Percentiles rank a stretch among this genome's conserved stretches.
These are phyloP conservation scores for Odontesthes bonariensis DNA, from an alignment of 2,113 vertebrate species.

Conservation along the genomic window DNA sequence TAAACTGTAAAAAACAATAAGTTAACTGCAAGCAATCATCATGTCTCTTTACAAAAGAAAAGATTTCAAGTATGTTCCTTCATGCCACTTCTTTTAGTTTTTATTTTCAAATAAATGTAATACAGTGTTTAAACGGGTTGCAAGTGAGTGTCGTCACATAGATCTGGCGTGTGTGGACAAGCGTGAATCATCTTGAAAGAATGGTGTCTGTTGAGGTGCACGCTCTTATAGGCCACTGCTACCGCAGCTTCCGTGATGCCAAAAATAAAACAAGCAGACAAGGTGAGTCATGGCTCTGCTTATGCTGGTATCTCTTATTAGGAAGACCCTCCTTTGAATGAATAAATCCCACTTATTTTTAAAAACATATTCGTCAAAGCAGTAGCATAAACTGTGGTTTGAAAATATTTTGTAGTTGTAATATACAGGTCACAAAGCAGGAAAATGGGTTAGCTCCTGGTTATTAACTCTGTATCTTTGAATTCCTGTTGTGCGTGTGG, in stretches of 20 bases:
- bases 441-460: not conserved
- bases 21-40: too few species aligned
- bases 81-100: not conserved
- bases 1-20: too few species aligned
- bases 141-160: not conserved
- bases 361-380: conserved; percentile 23
- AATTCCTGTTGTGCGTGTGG: too few species aligned
- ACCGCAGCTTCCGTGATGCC: conserved; percentile 3
- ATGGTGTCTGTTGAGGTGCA: conserved; percentile 13
- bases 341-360: conserved; percentile 10
- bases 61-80: too few species aligned
- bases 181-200: conserved; percentile 13
- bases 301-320: conserved; percentile 39
- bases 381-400: not conserved
- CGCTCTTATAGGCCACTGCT: conserved; percentile 32
- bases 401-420: not conserved
- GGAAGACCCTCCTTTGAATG: conserved; percentile 50
- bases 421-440: not conserved
- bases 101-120: not conserved
- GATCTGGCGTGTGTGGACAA: not conserved
- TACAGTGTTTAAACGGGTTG: not conserved
- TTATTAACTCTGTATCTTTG: not conserved
- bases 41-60: too few species aligned
- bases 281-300: conserved; percentile 55
- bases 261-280: conserved; percentile 55